Evolutionary conservation across 2,113 vertebrate genomes (phyloP).

Genomic region (Podarcis cretensis): DNA sequence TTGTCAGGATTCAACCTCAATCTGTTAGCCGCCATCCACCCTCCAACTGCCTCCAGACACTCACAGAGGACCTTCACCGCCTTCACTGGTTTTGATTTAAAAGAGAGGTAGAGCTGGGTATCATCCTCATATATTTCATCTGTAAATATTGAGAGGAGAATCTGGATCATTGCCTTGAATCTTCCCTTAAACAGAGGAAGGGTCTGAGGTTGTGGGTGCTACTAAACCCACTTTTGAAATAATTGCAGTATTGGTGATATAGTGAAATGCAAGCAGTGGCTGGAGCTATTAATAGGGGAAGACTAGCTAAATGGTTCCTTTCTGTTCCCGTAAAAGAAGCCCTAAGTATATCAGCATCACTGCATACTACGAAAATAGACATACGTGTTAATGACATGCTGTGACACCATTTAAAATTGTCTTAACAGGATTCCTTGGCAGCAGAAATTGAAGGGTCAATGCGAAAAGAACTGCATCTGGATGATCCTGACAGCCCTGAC

Average conservation of each 20-base stretch:
- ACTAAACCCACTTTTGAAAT: not conserved
- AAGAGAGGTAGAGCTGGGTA: too few relatives aligned
- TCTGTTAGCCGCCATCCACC: too few relatives aligned
- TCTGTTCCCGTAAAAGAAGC: not conserved
- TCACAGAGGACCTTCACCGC: too few relatives aligned
- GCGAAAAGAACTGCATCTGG: constrained; percentile 95
- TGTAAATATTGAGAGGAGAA: not conserved
- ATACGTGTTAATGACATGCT: not conserved
- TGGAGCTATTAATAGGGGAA: not conserved
- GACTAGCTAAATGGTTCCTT: not conserved
- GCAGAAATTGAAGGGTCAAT: constrained; percentile 99
- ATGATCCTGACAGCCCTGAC: constrained; percentile 90
- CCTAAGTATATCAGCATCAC: too few relatives aligned
- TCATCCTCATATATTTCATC: too few relatives aligned
- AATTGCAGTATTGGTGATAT: not conserved
- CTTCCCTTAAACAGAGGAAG: not conserved
- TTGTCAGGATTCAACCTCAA: too few relatives aligned
- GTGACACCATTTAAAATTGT: constrained; percentile 29
- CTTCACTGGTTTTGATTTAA: too few relatives aligned
- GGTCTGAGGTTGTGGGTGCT: not conserved
- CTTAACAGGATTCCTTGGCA: constrained; percentile 92
- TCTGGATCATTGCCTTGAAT: not conserved
- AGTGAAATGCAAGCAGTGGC: not conserved
- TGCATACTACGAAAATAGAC: not conserved
- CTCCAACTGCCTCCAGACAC: too few relatives aligned